phyloP scores from a whole-genome alignment of 2,797 vertebrate genomes.

The Sibirionetta formosa region DNA sequence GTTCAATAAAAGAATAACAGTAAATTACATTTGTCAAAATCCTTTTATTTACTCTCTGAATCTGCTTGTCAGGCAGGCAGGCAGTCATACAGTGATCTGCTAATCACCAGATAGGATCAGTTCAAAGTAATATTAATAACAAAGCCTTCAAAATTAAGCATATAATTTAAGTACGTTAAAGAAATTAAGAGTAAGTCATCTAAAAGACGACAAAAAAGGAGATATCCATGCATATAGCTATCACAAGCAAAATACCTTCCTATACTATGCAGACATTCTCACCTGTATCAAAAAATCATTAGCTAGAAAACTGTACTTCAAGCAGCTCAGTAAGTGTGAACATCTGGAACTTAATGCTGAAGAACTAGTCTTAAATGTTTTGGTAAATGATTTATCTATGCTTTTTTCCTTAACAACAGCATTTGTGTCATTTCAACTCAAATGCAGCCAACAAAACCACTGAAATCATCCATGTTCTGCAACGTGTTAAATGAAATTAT shows the following conservation, averaged over 20 bases:
- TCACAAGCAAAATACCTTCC: neutral
- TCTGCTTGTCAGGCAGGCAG: neutral
- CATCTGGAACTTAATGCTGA: neutral
- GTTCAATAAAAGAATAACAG: neutral
- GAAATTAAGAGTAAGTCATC: neutral
- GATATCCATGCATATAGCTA: neutral
- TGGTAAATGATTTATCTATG: neutral
- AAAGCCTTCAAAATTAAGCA: neutral
- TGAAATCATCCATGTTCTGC: neutral
- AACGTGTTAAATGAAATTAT: neutral
- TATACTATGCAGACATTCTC: neutral
- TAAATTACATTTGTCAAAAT: neutral
- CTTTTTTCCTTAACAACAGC: neutral
- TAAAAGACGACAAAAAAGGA: neutral
- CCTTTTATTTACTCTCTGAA: neutral
- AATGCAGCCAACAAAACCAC: neutral
- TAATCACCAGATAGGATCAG: neutral
- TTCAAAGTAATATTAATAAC: neutral
- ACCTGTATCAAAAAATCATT: neutral
- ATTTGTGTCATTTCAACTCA: neutral
- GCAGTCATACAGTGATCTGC: neutral
- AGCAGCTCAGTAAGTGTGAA: slow-evolving; percentile 30
- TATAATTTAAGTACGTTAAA: neutral
- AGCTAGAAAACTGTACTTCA: neutral
- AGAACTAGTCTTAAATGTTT: neutral